A percentile compares a stretch with the other conserved stretches of the same genome.
Evolutionary conservation across 1,140 invertebrate genomes (phyloP).

Genomic region (Anastatus disparis): DNA sequence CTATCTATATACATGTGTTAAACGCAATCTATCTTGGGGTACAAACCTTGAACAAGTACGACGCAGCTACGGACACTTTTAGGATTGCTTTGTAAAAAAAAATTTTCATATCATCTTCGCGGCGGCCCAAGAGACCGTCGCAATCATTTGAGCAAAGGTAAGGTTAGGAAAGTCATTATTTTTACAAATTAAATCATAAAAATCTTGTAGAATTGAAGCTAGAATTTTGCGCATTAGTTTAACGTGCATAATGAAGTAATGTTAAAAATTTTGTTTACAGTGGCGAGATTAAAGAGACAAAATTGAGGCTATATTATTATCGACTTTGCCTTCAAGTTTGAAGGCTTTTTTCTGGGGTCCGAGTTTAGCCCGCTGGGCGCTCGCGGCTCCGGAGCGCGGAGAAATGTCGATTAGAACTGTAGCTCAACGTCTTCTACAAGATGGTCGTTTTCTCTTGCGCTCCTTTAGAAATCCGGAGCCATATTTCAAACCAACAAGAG

Average conservation of each 20-base stretch:
- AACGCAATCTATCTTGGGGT: too few species aligned
- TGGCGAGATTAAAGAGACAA: background rate
- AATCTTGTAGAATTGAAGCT: too few species aligned
- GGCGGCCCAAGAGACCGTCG: too few species aligned
- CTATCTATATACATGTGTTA: too few species aligned
- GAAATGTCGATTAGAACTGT: constrained; percentile 70
- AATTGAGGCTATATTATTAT: constrained; percentile 19
- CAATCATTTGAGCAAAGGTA: too few species aligned
- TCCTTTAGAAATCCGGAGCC: constrained; percentile 64
- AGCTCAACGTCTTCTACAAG: constrained; percentile 67
- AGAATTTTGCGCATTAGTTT: background rate
- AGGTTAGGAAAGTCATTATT: too few species aligned
- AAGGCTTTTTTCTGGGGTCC: constrained; percentile 10
- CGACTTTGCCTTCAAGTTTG: constrained; percentile 13
- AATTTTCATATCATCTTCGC: too few species aligned
- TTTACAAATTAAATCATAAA: too few species aligned
- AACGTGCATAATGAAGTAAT: background rate
- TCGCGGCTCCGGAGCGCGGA: constrained; percentile 31
- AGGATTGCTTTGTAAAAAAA: too few species aligned
- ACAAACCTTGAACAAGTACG: too few species aligned
- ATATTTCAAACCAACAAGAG: constrained; percentile 42
- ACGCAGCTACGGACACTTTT: too few species aligned
- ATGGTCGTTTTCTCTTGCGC: constrained; percentile 69
- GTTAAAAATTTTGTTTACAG: background rate
- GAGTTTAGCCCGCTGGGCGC: constrained; percentile 17